Conservation (phyloP, 1,140 invertebrate genomes). For the Hylyphantes graminicola region DNA sequence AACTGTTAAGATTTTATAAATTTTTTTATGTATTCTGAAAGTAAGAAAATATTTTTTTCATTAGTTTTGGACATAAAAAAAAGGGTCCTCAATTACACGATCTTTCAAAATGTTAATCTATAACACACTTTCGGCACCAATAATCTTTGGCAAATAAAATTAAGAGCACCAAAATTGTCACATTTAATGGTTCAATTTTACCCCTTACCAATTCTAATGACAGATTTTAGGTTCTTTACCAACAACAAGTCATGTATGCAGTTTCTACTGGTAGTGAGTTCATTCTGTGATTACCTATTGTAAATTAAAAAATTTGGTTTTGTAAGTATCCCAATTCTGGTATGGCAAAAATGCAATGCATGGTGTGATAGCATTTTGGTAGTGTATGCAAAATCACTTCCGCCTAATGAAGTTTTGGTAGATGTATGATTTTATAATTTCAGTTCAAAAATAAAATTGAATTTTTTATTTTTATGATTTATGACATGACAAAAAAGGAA, state of each 20-base stretch:
- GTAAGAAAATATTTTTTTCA: too few relatives aligned
- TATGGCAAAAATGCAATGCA: conserved; percentile 13
- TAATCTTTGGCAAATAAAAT: not conserved
- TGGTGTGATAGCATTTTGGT: conserved; percentile 18
- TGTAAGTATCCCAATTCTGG: conserved; percentile 46
- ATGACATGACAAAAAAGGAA: too few relatives aligned
- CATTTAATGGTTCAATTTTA: conserved; percentile 9
- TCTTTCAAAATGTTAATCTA: too few relatives aligned
- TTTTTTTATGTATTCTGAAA: too few relatives aligned
- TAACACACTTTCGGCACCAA: not conserved
- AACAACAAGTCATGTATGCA: conserved; percentile 9
- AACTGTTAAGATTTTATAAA: too few relatives aligned
- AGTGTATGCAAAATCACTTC: not conserved
- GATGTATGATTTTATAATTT: too few relatives aligned
- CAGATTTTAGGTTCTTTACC: conserved; percentile 50
- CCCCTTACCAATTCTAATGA: conserved; percentile 28
- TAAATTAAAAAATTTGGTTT: conserved; percentile 15
- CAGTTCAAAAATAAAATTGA: too few relatives aligned
- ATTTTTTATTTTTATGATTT: too few relatives aligned
- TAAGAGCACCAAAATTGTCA: not conserved
- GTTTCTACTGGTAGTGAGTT: not conserved
- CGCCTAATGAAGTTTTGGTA: too few relatives aligned
- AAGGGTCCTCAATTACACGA: too few relatives aligned
- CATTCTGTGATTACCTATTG: conserved; percentile 13
- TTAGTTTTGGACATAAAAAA: too few relatives aligned